A percentile compares a stretch with the other conserved stretches of the same genome.
These are phyloP conservation scores for Macropis europaea DNA, from an alignment of 2,888 invertebrate genomes.

Conservation along the genomic window DNA sequence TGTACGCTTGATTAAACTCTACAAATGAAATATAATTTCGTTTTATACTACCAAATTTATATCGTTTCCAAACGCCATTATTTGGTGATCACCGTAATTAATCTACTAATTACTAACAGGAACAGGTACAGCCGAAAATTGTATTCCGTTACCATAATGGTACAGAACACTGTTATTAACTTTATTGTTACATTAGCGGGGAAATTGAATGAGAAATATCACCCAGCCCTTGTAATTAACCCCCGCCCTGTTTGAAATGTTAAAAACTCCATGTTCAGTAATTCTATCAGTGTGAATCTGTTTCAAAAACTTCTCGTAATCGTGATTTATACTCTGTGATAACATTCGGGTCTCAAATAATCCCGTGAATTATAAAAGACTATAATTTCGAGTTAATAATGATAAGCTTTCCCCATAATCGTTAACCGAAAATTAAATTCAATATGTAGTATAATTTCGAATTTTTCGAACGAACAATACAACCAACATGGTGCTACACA, in stretches of 20 bases:
- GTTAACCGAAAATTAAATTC: too few relatives aligned
- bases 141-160: slow-evolving; percentile 7
- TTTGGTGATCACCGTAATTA: slow-evolving; percentile 42
- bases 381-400: too few relatives aligned
- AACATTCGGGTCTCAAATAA: too few relatives aligned
- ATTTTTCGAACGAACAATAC: too few relatives aligned
- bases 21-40: slow-evolving; percentile 21
- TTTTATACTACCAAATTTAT: slow-evolving; percentile 29
- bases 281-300: not conserved
- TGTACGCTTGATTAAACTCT: slow-evolving; percentile 29
- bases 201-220: slow-evolving; percentile 15
- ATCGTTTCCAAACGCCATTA: slow-evolving; percentile 21
- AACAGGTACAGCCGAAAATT: slow-evolving; percentile 3
- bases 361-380: too few relatives aligned
- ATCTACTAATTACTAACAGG: slow-evolving; percentile 30
- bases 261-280: not conserved
- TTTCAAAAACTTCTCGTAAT: slow-evolving; percentile 17
- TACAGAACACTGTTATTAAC: slow-evolving; percentile 29
- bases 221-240: slow-evolving; percentile 15
- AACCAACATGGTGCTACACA: too few relatives aligned
- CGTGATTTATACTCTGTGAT: slow-evolving; percentile 16
- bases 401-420: too few relatives aligned
- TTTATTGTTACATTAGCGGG: slow-evolving; percentile 1
- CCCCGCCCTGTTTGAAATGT: not conserved
- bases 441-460: too few relatives aligned